Base-by-base conservation (phyloP, 2,797 vertebrate species). In the Diglossa cyanea region DNA sequence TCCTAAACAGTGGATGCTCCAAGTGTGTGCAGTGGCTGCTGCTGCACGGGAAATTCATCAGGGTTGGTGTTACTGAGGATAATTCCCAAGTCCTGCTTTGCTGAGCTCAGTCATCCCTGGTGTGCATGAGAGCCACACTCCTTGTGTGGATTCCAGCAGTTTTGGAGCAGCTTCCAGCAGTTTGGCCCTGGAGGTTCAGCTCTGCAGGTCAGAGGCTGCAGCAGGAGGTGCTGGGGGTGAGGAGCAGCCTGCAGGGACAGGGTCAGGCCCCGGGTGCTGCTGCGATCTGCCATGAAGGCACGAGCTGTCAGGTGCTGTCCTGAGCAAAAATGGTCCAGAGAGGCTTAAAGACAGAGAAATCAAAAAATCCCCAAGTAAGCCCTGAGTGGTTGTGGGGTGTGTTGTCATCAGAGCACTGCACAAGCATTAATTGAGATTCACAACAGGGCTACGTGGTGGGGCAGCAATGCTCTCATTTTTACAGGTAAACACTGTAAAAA, bases 251-350 rank as follows among this genome's bases (percentile, higher is more conserved):
- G 62, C 17, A 47, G 86, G 62, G 78, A 2, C 6, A 3, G 31
- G 72, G 30, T 37, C 17, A 2, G 55, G 48, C 55, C 33, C 30
- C 39, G 6, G 40, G 0, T 20, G 63, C 47, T 61, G 33, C 11
- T 1, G 1, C 4, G 28, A 10, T 20, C 17, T 61, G 33, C 55
- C 2, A 1, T 4, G 47, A 24, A 15, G 48, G 24, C 4, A 6
- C 0, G 1, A 48, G 28, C 45, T 77, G 12, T 17, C 4, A 0
- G n/a, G 8, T n/a, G 28, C 58, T 85, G 1, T 24, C n/a, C 55
- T 11, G 24, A 71, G 2, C 35, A 35, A 2, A 13, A 19, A 50
- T 4, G 9, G 18, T 51, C 21, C 23, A 53, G 5, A 2, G 4
- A 19, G 26, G 44, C n/a, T 44, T 16, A 58, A 42, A 76, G 47